Base-by-base conservation (phyloP, 2,113 vertebrate genomes). In the Sialia sialis region DNA sequence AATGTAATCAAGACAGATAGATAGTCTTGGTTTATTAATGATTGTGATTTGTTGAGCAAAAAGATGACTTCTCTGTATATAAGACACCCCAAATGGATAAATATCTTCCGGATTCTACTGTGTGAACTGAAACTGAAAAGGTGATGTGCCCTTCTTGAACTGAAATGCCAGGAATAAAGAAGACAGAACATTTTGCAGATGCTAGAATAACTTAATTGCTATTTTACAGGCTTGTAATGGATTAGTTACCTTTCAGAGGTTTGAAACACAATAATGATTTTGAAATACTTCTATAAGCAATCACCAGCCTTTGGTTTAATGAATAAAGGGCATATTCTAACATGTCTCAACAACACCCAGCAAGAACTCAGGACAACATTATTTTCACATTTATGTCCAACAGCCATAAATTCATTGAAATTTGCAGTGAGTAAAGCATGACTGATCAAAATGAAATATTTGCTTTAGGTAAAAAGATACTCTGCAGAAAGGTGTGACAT, bases 391-490 rank as follows among this genome's bases (percentile, higher is more conserved):
- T 82, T 83, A 16, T 43, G 13, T 87, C 30, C 8, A 72, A 68
- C 14, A 75, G 6, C 11, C 23, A 26, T 58, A 41, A 72, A 3
- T 8, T 84, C 36, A 41, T 30, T 70, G 62, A 80, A 85, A 88
- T 80, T 85, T 87, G 6, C 60, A 43, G 6, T 25, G 48, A 76
- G 22, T 76, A 59, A 77, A 41, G 34, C 39, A 38, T 67, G 51
- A 36, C 59, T 93, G 55, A 72, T 84, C 38, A 83, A 94, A 88
- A 84, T 76, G n/a, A 56, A 94, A n/a, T 36, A 81, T 54, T 90
- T 87, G 27, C 38, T 89, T 92, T 80, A 67, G 43, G 66, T 90
- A 90, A 64, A 51, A 88, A 58, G 29, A 55, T 77, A 60, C 15
- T 80, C 27, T 63, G 34, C 15, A 84, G 43, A 81, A 39, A 86